Evolutionary conservation across 1,140 invertebrate species (phyloP).

Genomic region (Euura saliciscinereae): DNA sequence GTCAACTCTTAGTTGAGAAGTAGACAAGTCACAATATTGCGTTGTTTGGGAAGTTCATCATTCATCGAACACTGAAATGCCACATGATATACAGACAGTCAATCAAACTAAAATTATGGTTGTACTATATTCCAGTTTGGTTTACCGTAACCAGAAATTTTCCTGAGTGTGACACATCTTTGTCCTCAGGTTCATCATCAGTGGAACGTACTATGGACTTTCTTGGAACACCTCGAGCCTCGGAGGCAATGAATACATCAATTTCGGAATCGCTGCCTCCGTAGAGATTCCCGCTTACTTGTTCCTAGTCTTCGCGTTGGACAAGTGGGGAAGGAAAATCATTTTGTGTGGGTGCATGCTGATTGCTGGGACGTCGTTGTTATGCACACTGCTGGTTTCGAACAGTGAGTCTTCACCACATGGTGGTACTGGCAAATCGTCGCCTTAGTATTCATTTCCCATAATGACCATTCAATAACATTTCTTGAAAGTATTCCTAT

Average conservation of each 20-base stretch:
- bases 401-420: too few species aligned
- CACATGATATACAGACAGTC: neutral
- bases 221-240: too few species aligned
- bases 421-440: too few species aligned
- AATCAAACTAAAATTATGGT: constrained; percentile 44
- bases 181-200: constrained; percentile 74
- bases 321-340: constrained; percentile 73
- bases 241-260: constrained; percentile 79
- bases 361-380: too few species aligned
- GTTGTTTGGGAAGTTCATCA: constrained; percentile 72
- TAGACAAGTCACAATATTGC: constrained; percentile 71
- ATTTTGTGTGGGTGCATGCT: constrained; percentile 75
- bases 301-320: constrained; percentile 71
- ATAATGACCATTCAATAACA: too few species aligned
- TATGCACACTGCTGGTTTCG: too few species aligned
- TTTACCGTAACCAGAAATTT: neutral
- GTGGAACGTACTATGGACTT: constrained; percentile 81
- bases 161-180: constrained; percentile 1
- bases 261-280: constrained; percentile 76
- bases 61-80: constrained; percentile 69
- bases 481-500: too few species aligned
- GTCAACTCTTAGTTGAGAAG: constrained; percentile 75
- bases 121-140: constrained; percentile 63
- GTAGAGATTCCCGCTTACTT: constrained; percentile 81
- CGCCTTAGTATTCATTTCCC: too few species aligned